A percentile compares a stretch with the other conserved stretches of the same genome.
phyloP scores from a whole-genome alignment of 92 coral and sea anemone genomes.

The Siderastrea radians region DNA sequence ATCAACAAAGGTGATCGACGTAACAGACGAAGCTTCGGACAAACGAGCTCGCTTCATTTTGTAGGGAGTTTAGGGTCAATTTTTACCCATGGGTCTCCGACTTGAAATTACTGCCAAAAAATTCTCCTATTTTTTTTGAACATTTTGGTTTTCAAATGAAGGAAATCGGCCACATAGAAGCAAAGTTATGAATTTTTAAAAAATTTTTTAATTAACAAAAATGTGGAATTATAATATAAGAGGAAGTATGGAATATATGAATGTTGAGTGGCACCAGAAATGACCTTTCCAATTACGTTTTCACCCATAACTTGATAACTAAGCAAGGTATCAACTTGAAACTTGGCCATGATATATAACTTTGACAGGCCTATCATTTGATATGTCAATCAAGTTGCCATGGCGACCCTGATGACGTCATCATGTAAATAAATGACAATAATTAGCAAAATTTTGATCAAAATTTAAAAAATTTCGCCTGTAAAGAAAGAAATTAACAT shows the following conservation, averaged over 20 bases:
- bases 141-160: constrained; percentile 34
- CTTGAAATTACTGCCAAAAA: constrained; percentile 18
- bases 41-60: constrained; percentile 9
- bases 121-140: background rate
- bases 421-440: constrained; percentile 8
- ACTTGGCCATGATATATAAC: constrained; percentile 40
- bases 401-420: constrained; percentile 44
- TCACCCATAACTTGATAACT: constrained; percentile 36
- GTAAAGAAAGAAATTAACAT: background rate
- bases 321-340: constrained; percentile 43
- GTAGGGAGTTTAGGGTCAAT: constrained; percentile 9
- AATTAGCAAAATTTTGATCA: background rate
- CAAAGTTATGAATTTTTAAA: constrained; percentile 26
- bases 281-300: constrained; percentile 33
- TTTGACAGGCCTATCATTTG: constrained; percentile 37
- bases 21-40: background rate
- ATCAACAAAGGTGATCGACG: constrained; percentile 8
- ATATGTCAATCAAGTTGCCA: constrained; percentile 5
- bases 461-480: background rate
- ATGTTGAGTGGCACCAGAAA: constrained; percentile 21
- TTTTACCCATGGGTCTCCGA: constrained; percentile 7
- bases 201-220: constrained; percentile 19
- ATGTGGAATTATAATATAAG: constrained; percentile 21
- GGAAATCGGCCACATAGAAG: constrained; percentile 47
- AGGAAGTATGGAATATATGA: constrained; percentile 9